phyloP scores from a whole-genome alignment of 1,140 invertebrate species.

The Trachymyrmex cornetzi region DNA sequence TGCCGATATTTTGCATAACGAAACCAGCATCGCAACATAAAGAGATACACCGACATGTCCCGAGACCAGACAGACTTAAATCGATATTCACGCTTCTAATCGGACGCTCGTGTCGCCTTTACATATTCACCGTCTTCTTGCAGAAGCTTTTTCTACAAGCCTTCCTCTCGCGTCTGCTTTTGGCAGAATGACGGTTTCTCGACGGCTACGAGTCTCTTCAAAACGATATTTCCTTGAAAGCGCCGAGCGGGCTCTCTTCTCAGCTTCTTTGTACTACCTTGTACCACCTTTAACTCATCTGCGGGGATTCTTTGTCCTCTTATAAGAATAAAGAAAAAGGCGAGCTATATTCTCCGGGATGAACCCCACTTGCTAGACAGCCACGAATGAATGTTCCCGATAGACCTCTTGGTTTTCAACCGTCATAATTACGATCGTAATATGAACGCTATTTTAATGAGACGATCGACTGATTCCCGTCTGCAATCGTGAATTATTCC shows the following conservation, averaged over 20 bases:
- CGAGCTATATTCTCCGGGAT: constrained; percentile 34
- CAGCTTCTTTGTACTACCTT: constrained; percentile 67
- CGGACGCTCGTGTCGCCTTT: neutral
- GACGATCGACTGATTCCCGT: constrained; percentile 33
- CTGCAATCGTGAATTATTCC: constrained; percentile 15
- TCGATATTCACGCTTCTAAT: constrained; percentile 48
- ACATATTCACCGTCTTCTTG: neutral
- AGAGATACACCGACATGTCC: neutral
- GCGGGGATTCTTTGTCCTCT: constrained; percentile 67
- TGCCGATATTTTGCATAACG: neutral
- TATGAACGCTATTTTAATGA: constrained; percentile 47
- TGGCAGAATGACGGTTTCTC: constrained; percentile 20
- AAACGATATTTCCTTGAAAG: constrained; percentile 75
- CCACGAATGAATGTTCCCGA: constrained; percentile 15
- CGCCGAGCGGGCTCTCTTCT: constrained; percentile 61
- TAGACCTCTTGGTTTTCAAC: constrained; percentile 11
- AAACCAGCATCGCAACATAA: neutral
- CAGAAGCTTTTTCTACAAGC: neutral
- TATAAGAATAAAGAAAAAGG: constrained; percentile 40
- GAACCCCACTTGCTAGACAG: constrained; percentile 34
- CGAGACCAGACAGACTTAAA: constrained; percentile 3
- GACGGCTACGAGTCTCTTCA: constrained; percentile 30
- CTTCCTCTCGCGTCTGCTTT: neutral
- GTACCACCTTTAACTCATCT: constrained; percentile 71
- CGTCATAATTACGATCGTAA: constrained; percentile 45